Evolutionary conservation across 2,888 invertebrate species (phyloP).

Genomic region (Endomychus coccineus): DNA sequence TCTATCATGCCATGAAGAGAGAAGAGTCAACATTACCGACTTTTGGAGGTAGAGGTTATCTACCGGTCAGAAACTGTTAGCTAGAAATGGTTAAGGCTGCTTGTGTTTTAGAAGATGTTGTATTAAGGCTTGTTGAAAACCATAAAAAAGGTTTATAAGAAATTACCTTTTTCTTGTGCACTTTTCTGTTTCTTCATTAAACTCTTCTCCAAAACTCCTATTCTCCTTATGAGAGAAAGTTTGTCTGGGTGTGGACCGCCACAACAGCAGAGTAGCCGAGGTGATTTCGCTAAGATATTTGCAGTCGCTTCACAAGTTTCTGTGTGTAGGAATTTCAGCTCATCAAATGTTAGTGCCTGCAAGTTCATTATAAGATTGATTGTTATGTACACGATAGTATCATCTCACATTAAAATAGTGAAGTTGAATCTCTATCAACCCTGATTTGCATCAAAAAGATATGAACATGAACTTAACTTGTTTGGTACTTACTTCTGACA

Average conservation of each 20-base stretch:
- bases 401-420: too few species aligned
- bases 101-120: too few species aligned
- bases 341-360: constrained; percentile 46
- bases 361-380: constrained; percentile 10
- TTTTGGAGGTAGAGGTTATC: too few species aligned
- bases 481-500: too few species aligned
- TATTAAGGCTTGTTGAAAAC: too few species aligned
- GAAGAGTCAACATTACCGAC: too few species aligned
- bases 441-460: neutral
- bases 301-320: constrained; percentile 48
- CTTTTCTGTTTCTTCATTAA: constrained; percentile 44
- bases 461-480: neutral
- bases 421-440: neutral
- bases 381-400: neutral
- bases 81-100: too few species aligned
- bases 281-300: constrained; percentile 35
- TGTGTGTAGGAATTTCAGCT: constrained; percentile 46
- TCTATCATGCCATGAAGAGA: too few species aligned
- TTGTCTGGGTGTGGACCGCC: constrained; percentile 36
- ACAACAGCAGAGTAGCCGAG: constrained; percentile 27
- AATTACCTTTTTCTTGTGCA: constrained; percentile 46
- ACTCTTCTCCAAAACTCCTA: constrained; percentile 41
- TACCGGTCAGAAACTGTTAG: too few species aligned
- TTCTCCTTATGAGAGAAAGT: constrained; percentile 41
- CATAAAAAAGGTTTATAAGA: neutral